Conservation (phyloP, 2,113 vertebrate species). For the Dromaius novaehollandiae region DNA sequence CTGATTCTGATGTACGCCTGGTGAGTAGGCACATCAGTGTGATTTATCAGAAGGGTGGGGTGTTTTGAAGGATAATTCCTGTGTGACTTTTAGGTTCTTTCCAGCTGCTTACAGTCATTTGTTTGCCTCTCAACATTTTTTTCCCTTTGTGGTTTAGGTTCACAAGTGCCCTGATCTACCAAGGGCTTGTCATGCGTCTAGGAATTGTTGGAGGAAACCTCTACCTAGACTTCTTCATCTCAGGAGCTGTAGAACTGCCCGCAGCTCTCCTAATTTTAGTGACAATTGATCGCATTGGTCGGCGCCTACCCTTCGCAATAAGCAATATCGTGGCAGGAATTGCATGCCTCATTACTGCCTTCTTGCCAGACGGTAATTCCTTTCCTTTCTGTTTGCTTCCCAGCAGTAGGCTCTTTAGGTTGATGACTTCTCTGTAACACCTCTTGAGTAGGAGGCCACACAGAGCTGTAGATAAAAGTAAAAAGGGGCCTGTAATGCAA, state of each 20-base stretch:
- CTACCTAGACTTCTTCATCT: conserved; percentile 90
- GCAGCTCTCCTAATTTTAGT: conserved; percentile 87
- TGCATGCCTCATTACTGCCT: conserved; percentile 84
- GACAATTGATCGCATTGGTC: conserved; percentile 88
- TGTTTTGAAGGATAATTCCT: background rate
- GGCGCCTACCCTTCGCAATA: conserved; percentile 85
- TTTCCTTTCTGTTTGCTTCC: background rate
- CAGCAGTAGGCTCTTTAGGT: background rate
- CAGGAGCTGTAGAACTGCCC: conserved; percentile 86
- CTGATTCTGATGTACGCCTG: conserved; percentile 93
- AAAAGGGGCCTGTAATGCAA: background rate
- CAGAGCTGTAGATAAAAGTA: background rate
- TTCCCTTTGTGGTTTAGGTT: conserved; percentile 80
- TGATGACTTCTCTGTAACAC: background rate
- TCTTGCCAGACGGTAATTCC: conserved; percentile 86
- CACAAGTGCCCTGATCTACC: conserved; percentile 90
- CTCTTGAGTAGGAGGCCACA: background rate
- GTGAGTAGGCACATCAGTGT: conserved; percentile 69
- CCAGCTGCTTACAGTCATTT: background rate
- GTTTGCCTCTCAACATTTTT: background rate
- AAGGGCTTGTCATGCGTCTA: conserved; percentile 93
- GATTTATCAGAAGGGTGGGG: fast-evolving
- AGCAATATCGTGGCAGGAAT: conserved; percentile 83
- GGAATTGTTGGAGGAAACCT: conserved; percentile 88
- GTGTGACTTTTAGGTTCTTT: background rate